These are phyloP conservation scores for Austrolebias charrua DNA, from an alignment of 2,797 vertebrate genomes.

Conservation along the genomic window DNA sequence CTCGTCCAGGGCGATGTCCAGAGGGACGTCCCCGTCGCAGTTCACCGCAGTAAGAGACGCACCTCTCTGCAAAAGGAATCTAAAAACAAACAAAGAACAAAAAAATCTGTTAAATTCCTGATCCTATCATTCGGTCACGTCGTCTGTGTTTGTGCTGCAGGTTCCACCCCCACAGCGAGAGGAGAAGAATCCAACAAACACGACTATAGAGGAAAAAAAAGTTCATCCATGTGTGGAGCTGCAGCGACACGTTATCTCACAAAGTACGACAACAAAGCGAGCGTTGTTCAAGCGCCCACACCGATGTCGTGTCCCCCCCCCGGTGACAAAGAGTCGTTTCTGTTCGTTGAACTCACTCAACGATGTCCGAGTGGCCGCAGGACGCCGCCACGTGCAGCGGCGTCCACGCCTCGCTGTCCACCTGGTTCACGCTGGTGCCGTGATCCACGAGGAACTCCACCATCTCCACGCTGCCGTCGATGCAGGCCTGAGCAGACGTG, in stretches of 20 bases:
- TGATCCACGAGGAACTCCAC: slow-evolving; percentile 86
- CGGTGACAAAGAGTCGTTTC: slow-evolving; percentile 19
- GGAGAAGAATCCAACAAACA: slow-evolving; percentile 7
- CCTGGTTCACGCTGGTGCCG: slow-evolving; percentile 86
- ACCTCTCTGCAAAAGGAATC: slow-evolving; percentile 84
- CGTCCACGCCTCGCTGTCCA: slow-evolving; percentile 93
- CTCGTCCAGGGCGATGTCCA: slow-evolving; percentile 90
- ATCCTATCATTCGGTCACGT: not conserved
- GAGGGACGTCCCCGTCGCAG: slow-evolving; percentile 89
- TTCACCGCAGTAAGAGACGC: slow-evolving; percentile 87
- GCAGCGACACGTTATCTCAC: slow-evolving; percentile 40
- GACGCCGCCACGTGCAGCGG: slow-evolving; percentile 90
- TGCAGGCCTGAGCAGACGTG: slow-evolving; percentile 82
- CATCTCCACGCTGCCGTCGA: slow-evolving; percentile 90
- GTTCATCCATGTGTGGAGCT: slow-evolving; percentile 29
- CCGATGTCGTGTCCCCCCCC: slow-evolving; percentile 28
- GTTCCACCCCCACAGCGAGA: not conserved
- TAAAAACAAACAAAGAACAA: slow-evolving; percentile 50
- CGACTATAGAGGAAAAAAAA: not conserved
- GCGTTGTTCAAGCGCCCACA: slow-evolving; percentile 63
- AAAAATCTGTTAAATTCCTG: not conserved
- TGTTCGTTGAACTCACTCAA: slow-evolving; percentile 79
- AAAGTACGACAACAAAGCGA: slow-evolving; percentile 66
- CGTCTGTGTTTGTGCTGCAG: slow-evolving; percentile 3
- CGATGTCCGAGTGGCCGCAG: slow-evolving; percentile 87